phyloP scores from a whole-genome alignment of 1,140 invertebrate species.

The Bradysia coprophila region DNA sequence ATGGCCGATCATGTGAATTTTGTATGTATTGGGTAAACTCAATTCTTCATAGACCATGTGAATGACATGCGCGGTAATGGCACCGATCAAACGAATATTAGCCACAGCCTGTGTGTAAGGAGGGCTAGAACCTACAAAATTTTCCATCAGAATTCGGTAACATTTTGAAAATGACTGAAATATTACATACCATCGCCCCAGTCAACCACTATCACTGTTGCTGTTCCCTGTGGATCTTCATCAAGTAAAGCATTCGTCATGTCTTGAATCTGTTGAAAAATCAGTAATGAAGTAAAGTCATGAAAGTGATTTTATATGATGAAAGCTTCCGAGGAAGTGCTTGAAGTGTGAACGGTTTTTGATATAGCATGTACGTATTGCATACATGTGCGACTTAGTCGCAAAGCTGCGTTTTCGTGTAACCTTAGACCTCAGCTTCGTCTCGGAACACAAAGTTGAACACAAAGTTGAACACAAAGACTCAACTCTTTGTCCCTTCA shows the following conservation, averaged over 20 bases:
- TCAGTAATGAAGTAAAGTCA: conserved; percentile 1
- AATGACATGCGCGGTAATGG: conserved; percentile 57
- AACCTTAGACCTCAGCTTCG: neutral
- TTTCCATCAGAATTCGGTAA: too few relatives aligned
- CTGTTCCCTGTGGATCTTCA: conserved; percentile 41
- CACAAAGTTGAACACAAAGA: neutral
- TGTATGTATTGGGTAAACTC: conserved; percentile 30
- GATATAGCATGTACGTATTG: too few relatives aligned
- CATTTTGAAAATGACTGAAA: too few relatives aligned
- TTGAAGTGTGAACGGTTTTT: too few relatives aligned
- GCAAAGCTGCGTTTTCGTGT: too few relatives aligned
- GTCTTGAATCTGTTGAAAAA: conserved; percentile 27
- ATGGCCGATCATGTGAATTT: conserved; percentile 76
- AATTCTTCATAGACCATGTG: conserved; percentile 32
- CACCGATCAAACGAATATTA: conserved; percentile 72
- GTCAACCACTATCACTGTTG: conserved; percentile 53
- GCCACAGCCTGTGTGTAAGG: conserved; percentile 81
- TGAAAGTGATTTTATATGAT: neutral
- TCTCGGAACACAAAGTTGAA: neutral
- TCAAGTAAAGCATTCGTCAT: conserved; percentile 37
- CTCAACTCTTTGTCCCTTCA: conserved; percentile 3
- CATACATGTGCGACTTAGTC: too few relatives aligned
- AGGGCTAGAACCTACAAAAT: conserved; percentile 62
- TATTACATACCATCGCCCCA: conserved; percentile 75
- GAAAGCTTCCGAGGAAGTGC: neutral